Evolutionary conservation across 2,113 vertebrate genomes (phyloP).

Genomic region (Rhynchomys soricoides): DNA sequence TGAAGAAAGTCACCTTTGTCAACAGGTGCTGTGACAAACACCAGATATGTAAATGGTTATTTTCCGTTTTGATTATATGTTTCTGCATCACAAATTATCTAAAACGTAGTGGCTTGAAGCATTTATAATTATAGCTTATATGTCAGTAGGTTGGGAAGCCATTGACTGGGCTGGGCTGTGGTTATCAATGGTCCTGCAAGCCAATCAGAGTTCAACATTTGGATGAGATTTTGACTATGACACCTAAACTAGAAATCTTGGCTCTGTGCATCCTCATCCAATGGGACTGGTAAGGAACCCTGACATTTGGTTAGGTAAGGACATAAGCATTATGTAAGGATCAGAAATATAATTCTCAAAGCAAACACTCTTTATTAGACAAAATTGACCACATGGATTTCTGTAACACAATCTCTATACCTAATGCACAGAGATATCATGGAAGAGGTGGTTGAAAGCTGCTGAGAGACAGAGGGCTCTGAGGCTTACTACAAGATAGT

Average conservation of each 20-base stretch:
- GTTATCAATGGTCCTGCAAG: neutral
- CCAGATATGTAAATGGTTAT: neutral
- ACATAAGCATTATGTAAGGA: neutral
- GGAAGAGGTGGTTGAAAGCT: neutral
- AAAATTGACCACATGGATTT: neutral
- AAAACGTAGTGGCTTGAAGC: neutral
- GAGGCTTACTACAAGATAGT: neutral
- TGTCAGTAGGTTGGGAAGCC: neutral
- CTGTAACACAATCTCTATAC: neutral
- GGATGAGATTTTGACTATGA: neutral
- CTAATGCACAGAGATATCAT: neutral
- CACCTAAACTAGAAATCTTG: neutral
- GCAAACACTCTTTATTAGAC: neutral
- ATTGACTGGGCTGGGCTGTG: neutral
- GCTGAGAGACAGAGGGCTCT: neutral
- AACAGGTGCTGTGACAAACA: neutral
- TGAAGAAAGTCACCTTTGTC: neutral
- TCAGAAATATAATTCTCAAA: neutral
- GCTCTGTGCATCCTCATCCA: neutral
- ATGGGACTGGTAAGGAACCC: neutral
- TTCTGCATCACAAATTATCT: neutral
- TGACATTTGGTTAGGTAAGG: neutral
- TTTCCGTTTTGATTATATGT: neutral
- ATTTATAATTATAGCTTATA: neutral
- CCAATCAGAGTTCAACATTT: neutral